phyloP scores from a whole-genome alignment of 2,113 vertebrate genomes.

The Mastomys natalensis region DNA sequence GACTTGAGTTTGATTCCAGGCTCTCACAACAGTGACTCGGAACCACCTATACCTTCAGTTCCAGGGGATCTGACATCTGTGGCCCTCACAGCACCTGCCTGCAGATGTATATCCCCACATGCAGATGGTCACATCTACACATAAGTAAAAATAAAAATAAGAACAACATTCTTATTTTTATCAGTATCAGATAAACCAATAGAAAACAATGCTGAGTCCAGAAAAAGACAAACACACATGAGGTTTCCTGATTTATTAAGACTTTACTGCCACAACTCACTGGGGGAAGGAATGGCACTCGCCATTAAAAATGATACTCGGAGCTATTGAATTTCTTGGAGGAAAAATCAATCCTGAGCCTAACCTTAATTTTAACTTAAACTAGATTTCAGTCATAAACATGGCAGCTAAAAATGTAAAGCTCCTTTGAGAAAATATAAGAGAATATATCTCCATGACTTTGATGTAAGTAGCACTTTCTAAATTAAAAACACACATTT shows the following conservation, averaged over 20 bases:
- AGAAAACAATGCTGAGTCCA: background rate
- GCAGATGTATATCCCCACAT: background rate
- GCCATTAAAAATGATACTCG: background rate
- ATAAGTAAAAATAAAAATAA: background rate
- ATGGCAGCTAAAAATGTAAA: background rate
- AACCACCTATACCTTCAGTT: background rate
- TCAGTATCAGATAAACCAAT: background rate
- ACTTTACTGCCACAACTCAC: background rate
- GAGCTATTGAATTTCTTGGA: background rate
- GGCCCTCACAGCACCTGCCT: background rate
- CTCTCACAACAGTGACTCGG: background rate
- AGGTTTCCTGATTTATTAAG: background rate
- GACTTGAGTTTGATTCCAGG: background rate
- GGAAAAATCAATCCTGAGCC: background rate
- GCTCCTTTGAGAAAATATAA: background rate
- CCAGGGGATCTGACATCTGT: background rate
- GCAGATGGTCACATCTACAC: background rate
- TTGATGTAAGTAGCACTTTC: background rate
- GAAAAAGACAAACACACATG: background rate
- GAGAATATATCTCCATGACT: background rate
- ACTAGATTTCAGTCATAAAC: constrained; percentile 3
- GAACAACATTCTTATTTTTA: too few species aligned
- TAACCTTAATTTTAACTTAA: constrained; percentile 43
- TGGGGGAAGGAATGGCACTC: background rate
- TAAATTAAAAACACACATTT: background rate